Evolutionary conservation across 2,797 vertebrate genomes (phyloP), one percentile per base, ranked within the genome.

Genomic region (Tragopan temminckii): DNA sequence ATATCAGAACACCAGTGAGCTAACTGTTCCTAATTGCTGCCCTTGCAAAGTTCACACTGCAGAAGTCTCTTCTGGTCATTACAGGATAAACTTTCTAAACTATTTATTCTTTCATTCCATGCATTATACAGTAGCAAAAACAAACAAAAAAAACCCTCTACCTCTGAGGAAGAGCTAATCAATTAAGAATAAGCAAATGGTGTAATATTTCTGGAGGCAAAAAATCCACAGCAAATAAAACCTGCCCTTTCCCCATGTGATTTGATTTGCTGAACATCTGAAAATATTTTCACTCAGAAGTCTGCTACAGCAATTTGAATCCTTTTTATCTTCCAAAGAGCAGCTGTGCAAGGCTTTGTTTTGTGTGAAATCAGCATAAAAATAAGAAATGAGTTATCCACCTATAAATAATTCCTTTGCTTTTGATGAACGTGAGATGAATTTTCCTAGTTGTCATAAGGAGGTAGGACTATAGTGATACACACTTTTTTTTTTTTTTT

Each of bases 271-370:
- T 95, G 81, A 91, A 92, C 57, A 90, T 94, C 91, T 93, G 75
- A 96, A 94, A 95, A 66, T 17, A 75, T 81, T 94, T 93, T 45
- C 25, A 66, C 57, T 95, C 78, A 77, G 68, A 93, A 92, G 80
- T 71, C 63, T 80, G 78, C 72, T 77, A 95, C 61, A 92, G 72
- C n/a, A 90, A 94, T 95, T 94, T 94, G 31, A 94, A 94, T 90
- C 50, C 76, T 94, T 97, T 97, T 96, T 97, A 97, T 96, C 95
- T 96, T 89, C 69, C 88, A 95, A 96, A 85, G 69, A 94, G 63
- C 97, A 97, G 95, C 93, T 95, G 92, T 91, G 75, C 81, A 90
- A 82, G 58, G 90, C 89, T 96, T 96, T 93, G 86, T 94, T 95
- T 90, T 81, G 19, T 91, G 90, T 68, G 85, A 95, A 97, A 96